Evolutionary conservation across 2,888 invertebrate species (phyloP).

Genomic region (Trachelus iudaicus): DNA sequence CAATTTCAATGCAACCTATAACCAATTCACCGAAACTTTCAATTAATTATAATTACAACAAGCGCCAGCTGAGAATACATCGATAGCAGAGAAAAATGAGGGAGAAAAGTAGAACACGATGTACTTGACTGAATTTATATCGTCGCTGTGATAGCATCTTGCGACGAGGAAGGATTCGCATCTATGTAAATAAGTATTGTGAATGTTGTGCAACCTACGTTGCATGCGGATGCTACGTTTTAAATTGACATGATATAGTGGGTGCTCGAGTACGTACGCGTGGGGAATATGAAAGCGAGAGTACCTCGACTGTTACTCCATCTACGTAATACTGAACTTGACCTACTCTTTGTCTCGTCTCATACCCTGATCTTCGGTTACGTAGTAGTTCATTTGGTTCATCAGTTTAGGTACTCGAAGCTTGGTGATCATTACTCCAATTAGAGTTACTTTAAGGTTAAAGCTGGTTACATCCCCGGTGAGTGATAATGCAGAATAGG

Average conservation of each 20-base stretch:
- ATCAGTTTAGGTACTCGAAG: background rate
- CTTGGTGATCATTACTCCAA: background rate
- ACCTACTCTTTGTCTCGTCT: constrained; percentile 46
- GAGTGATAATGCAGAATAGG: background rate
- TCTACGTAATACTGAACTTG: constrained; percentile 50
- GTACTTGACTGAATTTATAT: constrained; percentile 18
- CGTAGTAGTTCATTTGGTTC: background rate
- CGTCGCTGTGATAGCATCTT: background rate
- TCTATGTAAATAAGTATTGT: background rate
- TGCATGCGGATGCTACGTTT: background rate
- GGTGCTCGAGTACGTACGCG: constrained; percentile 13
- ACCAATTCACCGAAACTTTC: background rate
- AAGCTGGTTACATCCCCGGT: background rate
- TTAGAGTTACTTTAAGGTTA: background rate
- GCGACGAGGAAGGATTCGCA: constrained; percentile 16
- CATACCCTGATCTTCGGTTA: background rate
- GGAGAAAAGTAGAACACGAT: constrained; percentile 9
- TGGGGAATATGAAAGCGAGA: constrained; percentile 42
- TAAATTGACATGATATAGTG: background rate
- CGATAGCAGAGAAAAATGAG: background rate
- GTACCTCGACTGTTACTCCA: constrained; percentile 38
- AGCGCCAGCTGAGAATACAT: background rate
- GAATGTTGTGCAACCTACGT: background rate
- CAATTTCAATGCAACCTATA: background rate
- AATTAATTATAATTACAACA: too few relatives aligned